phyloP scores from a whole-genome alignment of 92 coral and sea anemone species.

The Epizoanthus scotinus region DNA sequence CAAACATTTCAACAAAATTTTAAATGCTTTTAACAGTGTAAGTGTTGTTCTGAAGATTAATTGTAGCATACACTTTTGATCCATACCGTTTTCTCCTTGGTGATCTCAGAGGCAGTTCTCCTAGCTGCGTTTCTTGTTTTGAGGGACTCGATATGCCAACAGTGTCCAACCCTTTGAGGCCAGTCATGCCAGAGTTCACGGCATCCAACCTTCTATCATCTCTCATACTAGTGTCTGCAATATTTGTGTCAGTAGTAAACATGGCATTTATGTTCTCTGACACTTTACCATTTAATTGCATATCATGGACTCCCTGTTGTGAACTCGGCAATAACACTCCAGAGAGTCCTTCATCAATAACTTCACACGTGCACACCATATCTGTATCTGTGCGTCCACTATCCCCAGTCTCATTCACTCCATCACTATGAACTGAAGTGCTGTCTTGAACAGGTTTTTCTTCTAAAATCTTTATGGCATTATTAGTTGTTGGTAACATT shows the following conservation, averaged over 20 bases:
- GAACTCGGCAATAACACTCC: not conserved
- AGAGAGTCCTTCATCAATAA: slow-evolving; percentile 16
- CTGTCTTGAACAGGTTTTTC: slow-evolving; percentile 1
- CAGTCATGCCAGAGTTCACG: not conserved
- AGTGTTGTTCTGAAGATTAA: too few species aligned
- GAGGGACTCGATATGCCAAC: not conserved
- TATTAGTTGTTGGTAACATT: too few species aligned
- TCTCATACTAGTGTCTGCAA: not conserved
- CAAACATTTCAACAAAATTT: too few species aligned
- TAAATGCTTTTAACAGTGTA: too few species aligned
- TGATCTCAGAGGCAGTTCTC: slow-evolving; percentile 51
- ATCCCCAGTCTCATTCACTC: not conserved
- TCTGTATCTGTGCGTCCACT: not conserved
- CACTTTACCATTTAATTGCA: not conserved
- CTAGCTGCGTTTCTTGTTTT: slow-evolving; percentile 3
- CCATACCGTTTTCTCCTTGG: slow-evolving; percentile 78
- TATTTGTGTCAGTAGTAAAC: not conserved
- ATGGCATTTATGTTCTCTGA: not conserved
- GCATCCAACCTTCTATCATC: too few species aligned
- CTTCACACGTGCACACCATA: not conserved
- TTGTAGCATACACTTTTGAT: too few species aligned
- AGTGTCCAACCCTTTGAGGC: not conserved
- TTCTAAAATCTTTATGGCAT: not conserved
- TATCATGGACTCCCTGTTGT: not conserved
- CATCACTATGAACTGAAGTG: not conserved